These are phyloP conservation scores for Acanthosepion lycidas DNA, from an alignment of 2,888 invertebrate species.

Conservation along the genomic window DNA sequence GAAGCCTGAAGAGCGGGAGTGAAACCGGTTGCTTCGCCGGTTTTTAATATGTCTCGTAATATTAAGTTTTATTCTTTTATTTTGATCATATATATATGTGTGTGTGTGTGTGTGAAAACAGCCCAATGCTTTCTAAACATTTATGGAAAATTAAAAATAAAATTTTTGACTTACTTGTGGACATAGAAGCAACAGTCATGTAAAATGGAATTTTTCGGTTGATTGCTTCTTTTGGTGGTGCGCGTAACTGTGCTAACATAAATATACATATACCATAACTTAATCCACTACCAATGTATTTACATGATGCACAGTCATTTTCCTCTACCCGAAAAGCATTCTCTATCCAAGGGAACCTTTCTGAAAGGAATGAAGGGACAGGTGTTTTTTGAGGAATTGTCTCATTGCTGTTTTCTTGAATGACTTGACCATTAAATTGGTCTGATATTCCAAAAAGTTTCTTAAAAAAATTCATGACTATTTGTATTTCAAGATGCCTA, in stretches of 20 bases:
- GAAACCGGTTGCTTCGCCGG: too few relatives aligned
- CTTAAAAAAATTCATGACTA: background rate
- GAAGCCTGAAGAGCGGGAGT: too few relatives aligned
- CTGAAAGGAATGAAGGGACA: background rate
- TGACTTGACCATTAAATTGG: background rate
- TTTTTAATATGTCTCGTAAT: too few relatives aligned
- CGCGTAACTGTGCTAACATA: background rate
- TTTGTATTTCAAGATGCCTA: background rate
- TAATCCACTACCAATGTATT: constrained; percentile 37
- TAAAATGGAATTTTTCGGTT: background rate
- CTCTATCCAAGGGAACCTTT: constrained; percentile 41
- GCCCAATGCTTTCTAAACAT: too few relatives aligned
- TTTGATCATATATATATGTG: too few relatives aligned
- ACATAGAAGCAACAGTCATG: background rate
- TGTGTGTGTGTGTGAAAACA: too few relatives aligned
- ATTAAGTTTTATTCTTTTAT: too few relatives aligned
- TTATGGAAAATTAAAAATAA: too few relatives aligned
- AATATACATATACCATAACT: background rate
- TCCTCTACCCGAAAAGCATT: constrained; percentile 37
- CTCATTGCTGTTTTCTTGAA: background rate
- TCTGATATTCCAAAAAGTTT: background rate
- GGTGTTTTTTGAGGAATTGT: background rate
- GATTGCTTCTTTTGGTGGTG: background rate
- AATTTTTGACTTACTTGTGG: background rate
- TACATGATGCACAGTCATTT: constrained; percentile 37